Base-by-base conservation (phyloP, 2,797 vertebrate genomes). In the Tragelaphus oryx region DNA sequence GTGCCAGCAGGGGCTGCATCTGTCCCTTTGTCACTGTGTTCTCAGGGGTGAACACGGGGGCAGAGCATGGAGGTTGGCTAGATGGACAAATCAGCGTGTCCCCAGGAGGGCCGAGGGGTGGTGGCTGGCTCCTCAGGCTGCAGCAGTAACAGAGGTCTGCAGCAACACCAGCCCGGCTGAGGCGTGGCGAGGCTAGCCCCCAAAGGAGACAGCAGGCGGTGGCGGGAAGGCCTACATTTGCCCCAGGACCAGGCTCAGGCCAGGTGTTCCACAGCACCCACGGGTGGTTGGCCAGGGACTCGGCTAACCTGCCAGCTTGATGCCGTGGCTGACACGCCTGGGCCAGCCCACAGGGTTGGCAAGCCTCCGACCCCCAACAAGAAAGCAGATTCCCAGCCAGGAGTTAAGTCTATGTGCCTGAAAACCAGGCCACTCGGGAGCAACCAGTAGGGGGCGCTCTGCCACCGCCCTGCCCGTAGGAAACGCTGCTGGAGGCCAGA, bases 401-500 rank as follows among this genome's bases (percentile, higher is more conserved):
- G 8, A 30, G 48, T 17, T 18, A 22, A 13, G 41, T 8, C 20
- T 41, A 24, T 50, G 5, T n/a, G 37, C 30, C 24, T 1, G 5
- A 1, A 85, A 6, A 1, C 5, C 33, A 24, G 24, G 68, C 6
- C 2, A 24, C 18, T 41, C 4, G 13, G 24, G 5, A 24, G 12
- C 68, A 57, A 18, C 26, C 16, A 37, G 44, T 6, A 16, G 1
- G 18, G 79, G 44, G 37, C 8, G 50, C 30, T 78, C 62, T 28
- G 59, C 44, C 24, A 0, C 41, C 8, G 26, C 26, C 28, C 20
- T 1, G 30, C 26, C 76, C 5, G 0, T 1, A 12, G 8, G 18
- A 20, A 59, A 81, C 20, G 5, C 4, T 1, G 2, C 11, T 5
- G 4, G 57, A 37, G 44, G 52, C 1, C 3, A 4, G 3, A 22